Percentiles rank a stretch among this genome's conserved stretches.
Conservation (phyloP, 2,797 vertebrate species). For the Somateria mollissima region DNA sequence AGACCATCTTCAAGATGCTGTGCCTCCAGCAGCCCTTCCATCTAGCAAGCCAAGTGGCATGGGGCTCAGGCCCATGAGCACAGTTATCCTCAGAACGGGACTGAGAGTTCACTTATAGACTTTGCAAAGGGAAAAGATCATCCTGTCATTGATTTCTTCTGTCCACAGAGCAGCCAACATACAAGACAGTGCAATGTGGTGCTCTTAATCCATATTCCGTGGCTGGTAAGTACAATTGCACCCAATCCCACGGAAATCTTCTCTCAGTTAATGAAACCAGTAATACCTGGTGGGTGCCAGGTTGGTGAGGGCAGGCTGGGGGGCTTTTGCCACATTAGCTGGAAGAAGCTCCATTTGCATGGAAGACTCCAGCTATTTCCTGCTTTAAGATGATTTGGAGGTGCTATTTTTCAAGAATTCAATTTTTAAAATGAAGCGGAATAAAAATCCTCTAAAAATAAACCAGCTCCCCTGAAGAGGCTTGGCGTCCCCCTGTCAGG, state of each 20-base stretch:
- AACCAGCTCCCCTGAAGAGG: conserved; percentile 45
- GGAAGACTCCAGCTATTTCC: background rate
- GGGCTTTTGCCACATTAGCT: background rate
- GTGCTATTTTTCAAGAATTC: conserved; percentile 24
- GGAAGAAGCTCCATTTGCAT: background rate
- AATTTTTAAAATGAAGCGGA: background rate
- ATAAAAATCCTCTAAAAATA: conserved; percentile 60
- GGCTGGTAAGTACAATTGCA: background rate
- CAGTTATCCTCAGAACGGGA: background rate
- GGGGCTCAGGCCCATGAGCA: background rate
- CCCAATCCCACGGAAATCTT: background rate
- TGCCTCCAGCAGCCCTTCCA: too few species aligned
- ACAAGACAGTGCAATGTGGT: background rate
- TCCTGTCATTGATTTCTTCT: background rate
- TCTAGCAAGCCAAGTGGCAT: background rate
- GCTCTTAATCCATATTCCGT: background rate
- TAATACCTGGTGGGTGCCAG: background rate
- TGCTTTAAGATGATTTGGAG: background rate
- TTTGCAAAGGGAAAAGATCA: background rate
- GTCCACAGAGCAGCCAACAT: background rate
- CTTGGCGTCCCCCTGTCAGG: conserved; percentile 52
- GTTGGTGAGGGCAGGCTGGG: background rate
- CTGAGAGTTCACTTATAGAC: background rate
- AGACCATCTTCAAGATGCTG: background rate
- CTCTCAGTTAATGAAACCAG: background rate